Evolutionary conservation across 2,888 invertebrate species (phyloP).

Genomic region (Drosophila vallismaia): DNA sequence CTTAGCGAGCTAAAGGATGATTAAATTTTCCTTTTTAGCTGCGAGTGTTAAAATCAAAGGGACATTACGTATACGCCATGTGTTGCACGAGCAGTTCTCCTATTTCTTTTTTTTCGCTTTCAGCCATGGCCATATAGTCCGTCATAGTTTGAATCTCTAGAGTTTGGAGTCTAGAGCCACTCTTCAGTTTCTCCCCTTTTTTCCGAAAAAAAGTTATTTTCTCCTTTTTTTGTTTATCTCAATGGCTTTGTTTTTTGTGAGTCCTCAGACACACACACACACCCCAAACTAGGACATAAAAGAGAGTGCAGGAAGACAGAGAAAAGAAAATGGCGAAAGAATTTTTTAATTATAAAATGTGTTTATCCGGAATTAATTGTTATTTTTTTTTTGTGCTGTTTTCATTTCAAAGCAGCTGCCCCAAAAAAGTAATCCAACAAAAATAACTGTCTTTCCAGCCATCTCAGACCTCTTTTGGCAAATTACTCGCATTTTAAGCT

Average conservation of each 20-base stretch:
- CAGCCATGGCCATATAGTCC: conserved; percentile 10
- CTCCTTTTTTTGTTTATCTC: conserved; percentile 4
- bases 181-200: not conserved
- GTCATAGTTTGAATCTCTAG: conserved; percentile 20
- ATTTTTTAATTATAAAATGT: conserved; percentile 81
- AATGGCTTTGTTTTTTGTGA: conserved; percentile 53
- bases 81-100: conserved; percentile 49
- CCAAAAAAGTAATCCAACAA: conserved; percentile 32
- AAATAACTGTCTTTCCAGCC: conserved; percentile 24
- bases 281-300: conserved; percentile 14
- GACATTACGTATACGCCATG: conserved; percentile 68
- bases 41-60: conserved; percentile 55
- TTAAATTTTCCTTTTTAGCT: conserved; percentile 55
- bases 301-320: not conserved
- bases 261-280: conserved; percentile 22
- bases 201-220: too few relatives aligned
- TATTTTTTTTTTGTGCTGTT: conserved; percentile 45
- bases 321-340: conserved; percentile 60
- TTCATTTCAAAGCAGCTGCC: conserved; percentile 30
- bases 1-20: conserved; percentile 67
- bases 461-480: conserved; percentile 26
- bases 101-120: conserved; percentile 36
- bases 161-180: not conserved
- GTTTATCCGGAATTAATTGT: conserved; percentile 80
- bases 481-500: conserved; percentile 45